Conservation (phyloP, 2,113 vertebrate genomes). For the Epinephelus cyanopodus region DNA sequence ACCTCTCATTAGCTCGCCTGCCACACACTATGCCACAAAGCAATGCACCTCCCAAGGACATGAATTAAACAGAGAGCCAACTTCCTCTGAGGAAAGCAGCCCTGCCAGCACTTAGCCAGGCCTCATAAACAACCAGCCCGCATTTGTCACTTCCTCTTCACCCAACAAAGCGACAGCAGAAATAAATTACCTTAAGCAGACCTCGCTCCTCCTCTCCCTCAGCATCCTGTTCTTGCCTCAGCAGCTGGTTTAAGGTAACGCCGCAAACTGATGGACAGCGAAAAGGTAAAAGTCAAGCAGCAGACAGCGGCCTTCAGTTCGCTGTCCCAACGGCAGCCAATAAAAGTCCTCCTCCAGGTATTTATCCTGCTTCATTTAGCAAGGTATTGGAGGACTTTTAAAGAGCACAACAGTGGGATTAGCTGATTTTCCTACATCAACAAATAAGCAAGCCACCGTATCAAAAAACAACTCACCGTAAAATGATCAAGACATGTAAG, state of each 20-base stretch:
- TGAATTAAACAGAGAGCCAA: slow-evolving; percentile 81
- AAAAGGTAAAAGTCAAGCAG: slow-evolving; percentile 16
- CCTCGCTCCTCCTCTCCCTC: slow-evolving; percentile 52
- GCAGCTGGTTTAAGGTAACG: slow-evolving; percentile 28
- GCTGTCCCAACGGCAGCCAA: not conserved
- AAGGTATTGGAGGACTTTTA: not conserved
- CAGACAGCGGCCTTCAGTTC: slow-evolving; percentile 5
- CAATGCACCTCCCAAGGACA: slow-evolving; percentile 75
- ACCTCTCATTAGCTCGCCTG: slow-evolving; percentile 76
- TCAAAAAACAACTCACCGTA: not conserved
- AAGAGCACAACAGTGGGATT: not conserved
- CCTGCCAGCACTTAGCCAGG: slow-evolving; percentile 75
- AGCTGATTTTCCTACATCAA: not conserved
- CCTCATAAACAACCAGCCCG: slow-evolving; percentile 79
- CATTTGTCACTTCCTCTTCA: slow-evolving; percentile 83
- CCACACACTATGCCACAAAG: slow-evolving; percentile 71
- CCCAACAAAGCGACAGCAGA: slow-evolving; percentile 76
- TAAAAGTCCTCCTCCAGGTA: not conserved
- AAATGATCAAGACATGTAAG: not conserved
- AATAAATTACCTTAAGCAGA: slow-evolving; percentile 82
- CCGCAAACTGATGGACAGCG: slow-evolving; percentile 18
- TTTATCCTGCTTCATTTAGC: not conserved
- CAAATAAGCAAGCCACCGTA: not conserved
- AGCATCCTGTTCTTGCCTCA: slow-evolving; percentile 35
- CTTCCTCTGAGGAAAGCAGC: slow-evolving; percentile 74